phyloP scores from a whole-genome alignment of 2,888 invertebrate species.

The Brachylomia viminalis region DNA sequence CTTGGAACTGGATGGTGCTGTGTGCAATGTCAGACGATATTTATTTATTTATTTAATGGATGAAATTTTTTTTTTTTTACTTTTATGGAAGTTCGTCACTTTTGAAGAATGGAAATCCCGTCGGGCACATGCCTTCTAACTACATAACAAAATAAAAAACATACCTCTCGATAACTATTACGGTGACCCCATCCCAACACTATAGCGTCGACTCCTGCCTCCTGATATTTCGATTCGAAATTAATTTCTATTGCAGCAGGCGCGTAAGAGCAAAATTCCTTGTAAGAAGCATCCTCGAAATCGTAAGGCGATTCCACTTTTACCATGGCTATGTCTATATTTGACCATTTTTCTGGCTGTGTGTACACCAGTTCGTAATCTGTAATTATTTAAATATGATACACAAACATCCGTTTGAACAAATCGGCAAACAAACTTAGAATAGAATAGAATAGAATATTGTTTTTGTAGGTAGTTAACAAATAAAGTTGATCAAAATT shows the following conservation, averaged over 20 bases:
- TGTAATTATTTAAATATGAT: slow-evolving; percentile 53
- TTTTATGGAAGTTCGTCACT: neutral
- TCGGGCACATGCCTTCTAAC: neutral
- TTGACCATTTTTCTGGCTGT: slow-evolving; percentile 72
- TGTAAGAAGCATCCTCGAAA: slow-evolving; percentile 50
- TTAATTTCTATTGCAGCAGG: slow-evolving; percentile 70
- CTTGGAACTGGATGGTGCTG: no score
- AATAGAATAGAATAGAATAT: neutral
- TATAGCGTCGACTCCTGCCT: slow-evolving; percentile 62
- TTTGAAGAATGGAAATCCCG: neutral
- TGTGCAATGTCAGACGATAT: no score
- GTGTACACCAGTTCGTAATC: slow-evolving; percentile 70
- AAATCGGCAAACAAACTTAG: neutral
- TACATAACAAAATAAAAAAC: slow-evolving; percentile 12
- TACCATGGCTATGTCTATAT: slow-evolving; percentile 75
- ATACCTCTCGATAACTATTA: slow-evolving; percentile 66
- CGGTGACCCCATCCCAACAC: slow-evolving; percentile 74
- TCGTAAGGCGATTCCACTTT: slow-evolving; percentile 74
- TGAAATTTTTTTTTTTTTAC: no score
- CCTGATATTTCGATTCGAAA: slow-evolving; percentile 65
- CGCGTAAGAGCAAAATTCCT: slow-evolving; percentile 65
- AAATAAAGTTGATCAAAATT: neutral
- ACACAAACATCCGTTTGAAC: neutral
- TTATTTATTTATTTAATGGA: no score
- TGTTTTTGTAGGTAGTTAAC: neutral